A percentile compares a stretch with the other conserved stretches of the same genome.
Conservation (phyloP, 1,140 invertebrate genomes). For the Ceratosolen solmsi region DNA sequence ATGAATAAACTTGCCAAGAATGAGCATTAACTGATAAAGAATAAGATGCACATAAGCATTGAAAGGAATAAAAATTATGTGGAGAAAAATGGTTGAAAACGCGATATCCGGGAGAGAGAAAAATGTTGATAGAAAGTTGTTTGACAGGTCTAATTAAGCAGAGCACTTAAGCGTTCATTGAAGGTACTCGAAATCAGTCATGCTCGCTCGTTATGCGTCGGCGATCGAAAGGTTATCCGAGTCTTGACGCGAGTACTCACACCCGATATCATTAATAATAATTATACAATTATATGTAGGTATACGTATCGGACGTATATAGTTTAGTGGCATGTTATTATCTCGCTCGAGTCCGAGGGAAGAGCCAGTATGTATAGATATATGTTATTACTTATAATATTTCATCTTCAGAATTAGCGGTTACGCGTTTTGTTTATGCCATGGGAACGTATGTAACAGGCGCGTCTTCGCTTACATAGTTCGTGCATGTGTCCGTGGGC, state of each 20-base stretch:
- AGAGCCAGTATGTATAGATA: conserved; percentile 62
- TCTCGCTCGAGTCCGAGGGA: conserved; percentile 58
- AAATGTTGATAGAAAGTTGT: conserved; percentile 52
- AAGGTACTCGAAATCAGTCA: conserved; percentile 47
- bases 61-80: background rate
- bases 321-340: conserved; percentile 75
- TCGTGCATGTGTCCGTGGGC: background rate
- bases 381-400: conserved; percentile 76
- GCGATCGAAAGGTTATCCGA: conserved; percentile 34
- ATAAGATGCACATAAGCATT: background rate
- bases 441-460: conserved; percentile 67
- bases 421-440: conserved; percentile 74
- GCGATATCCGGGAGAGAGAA: background rate
- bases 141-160: conserved; percentile 55
- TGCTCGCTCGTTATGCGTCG: conserved; percentile 42
- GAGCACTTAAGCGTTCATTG: conserved; percentile 63
- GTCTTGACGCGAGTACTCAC: conserved; percentile 19
- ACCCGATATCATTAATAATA: conserved; percentile 75
- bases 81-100: background rate
- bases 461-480: conserved; percentile 3
- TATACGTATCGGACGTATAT: conserved; percentile 63
- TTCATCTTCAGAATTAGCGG: conserved; percentile 74
- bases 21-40: background rate
- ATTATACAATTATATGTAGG: conserved; percentile 75
- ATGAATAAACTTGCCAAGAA: no score